Evolutionary conservation across 1,140 invertebrate genomes (phyloP).

Genomic region (Mamestra configurata): DNA sequence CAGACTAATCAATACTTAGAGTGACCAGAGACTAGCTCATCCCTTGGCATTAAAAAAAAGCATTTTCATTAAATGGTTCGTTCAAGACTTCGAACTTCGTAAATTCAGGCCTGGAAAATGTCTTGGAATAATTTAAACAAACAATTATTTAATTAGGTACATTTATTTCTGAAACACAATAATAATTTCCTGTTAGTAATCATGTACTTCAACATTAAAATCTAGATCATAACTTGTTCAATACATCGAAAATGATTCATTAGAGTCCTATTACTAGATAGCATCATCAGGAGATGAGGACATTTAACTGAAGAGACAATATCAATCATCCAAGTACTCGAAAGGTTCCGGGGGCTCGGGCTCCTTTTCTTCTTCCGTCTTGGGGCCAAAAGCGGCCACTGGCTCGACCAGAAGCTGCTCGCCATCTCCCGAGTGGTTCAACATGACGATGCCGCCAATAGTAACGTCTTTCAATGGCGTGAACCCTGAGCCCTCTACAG

Average conservation of each 20-base stretch:
- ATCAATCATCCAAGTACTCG: constrained; percentile 96
- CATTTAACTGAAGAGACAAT: constrained; percentile 61
- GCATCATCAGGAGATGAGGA: constrained; percentile 41
- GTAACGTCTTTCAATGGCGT: constrained; percentile 96
- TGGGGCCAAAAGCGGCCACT: constrained; percentile 97
- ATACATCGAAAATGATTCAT: constrained; percentile 70
- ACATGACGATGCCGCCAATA: constrained; percentile 98
- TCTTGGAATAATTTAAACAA: background rate
- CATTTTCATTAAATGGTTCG: no score
- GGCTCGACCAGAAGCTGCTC: constrained; percentile 98
- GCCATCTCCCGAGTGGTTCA: constrained; percentile 94
- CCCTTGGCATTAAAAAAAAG: no score
- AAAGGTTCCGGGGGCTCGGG: constrained; percentile 99
- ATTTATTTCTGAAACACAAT: constrained; percentile 63
- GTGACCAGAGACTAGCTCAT: no score
- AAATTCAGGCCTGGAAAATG: no score
- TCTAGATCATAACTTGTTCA: constrained; percentile 67
- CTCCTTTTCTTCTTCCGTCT: constrained; percentile 98
- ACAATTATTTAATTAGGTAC: constrained; percentile 31
- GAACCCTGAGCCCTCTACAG: constrained; percentile 94
- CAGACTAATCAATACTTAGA: no score
- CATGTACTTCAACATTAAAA: constrained; percentile 72
- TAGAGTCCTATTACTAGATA: constrained; percentile 63
- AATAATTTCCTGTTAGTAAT: constrained; percentile 73
- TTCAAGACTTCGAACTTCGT: no score